Percentiles rank a stretch among this genome's conserved stretches.
Evolutionary conservation across 1,140 invertebrate genomes (phyloP).

Genomic region (Bombyx mandarina): DNA sequence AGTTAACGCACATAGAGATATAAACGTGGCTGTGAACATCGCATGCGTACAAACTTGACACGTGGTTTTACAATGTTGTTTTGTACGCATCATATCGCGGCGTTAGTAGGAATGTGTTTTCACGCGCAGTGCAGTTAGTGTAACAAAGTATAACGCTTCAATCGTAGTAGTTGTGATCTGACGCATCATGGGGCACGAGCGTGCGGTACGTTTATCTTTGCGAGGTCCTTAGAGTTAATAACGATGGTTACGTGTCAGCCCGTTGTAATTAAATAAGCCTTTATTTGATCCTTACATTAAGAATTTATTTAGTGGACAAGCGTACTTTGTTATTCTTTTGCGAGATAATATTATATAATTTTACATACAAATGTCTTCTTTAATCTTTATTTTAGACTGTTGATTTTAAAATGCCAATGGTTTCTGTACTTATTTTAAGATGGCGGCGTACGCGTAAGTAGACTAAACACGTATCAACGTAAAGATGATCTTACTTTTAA

Average conservation of each 20-base stretch:
- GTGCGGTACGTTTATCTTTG: constrained; percentile 24
- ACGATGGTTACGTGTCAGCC: constrained; percentile 19
- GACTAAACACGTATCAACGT: too few relatives aligned
- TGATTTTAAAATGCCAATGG: too few relatives aligned
- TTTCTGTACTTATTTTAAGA: too few relatives aligned
- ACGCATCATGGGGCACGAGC: constrained; percentile 5
- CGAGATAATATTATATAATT: neutral
- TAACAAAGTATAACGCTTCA: constrained; percentile 18
- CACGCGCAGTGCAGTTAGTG: constrained; percentile 3
- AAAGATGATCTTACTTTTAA: too few relatives aligned
- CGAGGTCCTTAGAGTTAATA: constrained; percentile 27
- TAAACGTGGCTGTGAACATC: too few relatives aligned
- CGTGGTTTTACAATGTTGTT: constrained; percentile 14
- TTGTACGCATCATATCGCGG: constrained; percentile 25
- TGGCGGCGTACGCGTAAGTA: too few relatives aligned
- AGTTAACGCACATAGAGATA: too few relatives aligned
- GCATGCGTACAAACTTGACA: too few relatives aligned
- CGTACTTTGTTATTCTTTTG: constrained; percentile 2
- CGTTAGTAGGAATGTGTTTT: constrained; percentile 10
- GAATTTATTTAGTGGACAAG: constrained; percentile 8
- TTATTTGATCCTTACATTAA: constrained; percentile 8
- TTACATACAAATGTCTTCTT: too few relatives aligned
- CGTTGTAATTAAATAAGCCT: constrained; percentile 20
- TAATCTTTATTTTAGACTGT: too few relatives aligned
- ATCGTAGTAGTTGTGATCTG: constrained; percentile 5